Percentiles rank a stretch among this genome's conserved stretches.
Conservation (phyloP, 2,113 vertebrate species). For the Chaenocephalus aceratus region DNA sequence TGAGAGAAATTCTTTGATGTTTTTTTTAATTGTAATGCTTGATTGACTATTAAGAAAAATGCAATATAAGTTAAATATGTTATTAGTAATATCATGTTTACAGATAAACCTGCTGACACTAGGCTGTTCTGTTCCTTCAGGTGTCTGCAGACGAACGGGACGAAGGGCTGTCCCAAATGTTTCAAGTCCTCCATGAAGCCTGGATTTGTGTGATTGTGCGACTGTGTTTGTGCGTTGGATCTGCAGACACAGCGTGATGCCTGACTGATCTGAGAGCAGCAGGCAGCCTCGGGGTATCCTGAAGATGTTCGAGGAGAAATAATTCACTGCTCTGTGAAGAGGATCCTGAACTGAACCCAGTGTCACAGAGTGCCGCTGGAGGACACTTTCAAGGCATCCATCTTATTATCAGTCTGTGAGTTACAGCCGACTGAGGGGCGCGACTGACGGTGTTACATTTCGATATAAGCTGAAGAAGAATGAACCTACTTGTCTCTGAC, state of each 20-base stretch:
- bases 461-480: slow-evolving; percentile 41
- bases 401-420: slow-evolving; percentile 39
- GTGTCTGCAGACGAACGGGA: slow-evolving; percentile 93
- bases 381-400: slow-evolving; percentile 28
- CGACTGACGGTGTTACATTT: slow-evolving; percentile 34
- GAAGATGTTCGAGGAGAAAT: slow-evolving; percentile 44
- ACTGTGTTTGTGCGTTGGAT: slow-evolving; percentile 41
- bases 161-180: slow-evolving; percentile 94
- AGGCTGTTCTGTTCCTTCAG: slow-evolving; percentile 72
- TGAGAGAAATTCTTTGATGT: too few species aligned
- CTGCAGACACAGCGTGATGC: slow-evolving; percentile 47
- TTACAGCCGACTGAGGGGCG: slow-evolving; percentile 28
- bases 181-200: slow-evolving; percentile 94
- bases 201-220: slow-evolving; percentile 90
- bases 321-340: slow-evolving; percentile 36
- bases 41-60: too few species aligned
- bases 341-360: slow-evolving; percentile 52
- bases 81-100: too few species aligned
- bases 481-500: slow-evolving; percentile 19
- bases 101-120: too few species aligned
- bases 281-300: slow-evolving; percentile 60
- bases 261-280: slow-evolving; percentile 61
- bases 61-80: too few species aligned
- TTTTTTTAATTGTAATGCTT: too few species aligned
- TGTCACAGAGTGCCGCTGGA: slow-evolving; percentile 27